Evolutionary conservation across 1,140 invertebrate species (phyloP), one percentile per base, ranked within the genome.

Genomic region (Drosophila chauvacae): DNA sequence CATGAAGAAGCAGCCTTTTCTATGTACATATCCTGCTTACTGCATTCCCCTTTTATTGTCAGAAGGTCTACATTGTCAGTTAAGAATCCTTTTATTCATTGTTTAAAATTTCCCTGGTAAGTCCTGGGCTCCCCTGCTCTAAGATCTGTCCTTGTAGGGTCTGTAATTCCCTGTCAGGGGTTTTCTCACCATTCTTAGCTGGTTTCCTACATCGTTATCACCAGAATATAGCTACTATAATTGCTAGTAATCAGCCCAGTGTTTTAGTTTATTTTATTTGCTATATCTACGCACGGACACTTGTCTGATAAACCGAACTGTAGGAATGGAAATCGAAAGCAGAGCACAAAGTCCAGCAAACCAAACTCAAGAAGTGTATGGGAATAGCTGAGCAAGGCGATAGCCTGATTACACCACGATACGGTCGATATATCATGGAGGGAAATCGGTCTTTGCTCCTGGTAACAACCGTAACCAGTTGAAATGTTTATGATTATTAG

Each of bases 261-360:
- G 41, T 41, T 70, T 50, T 28, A 41, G 30, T 60, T 11, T 56
- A 39, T 56, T 39, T 9, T 39, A 30, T 71, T 30, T 28, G 28
- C 50, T 51, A 55, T 72, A 79, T 62, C 44, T 57, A 30, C 33
- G 50, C 47, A 35, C 26, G 64, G 30, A 57, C 35, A 48, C 42
- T 47, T 71, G 35, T 58, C 41, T 50, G 28, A 60, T 74, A 61
- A 33, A 75, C 41, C 20, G 33, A 45, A 44, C 14, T 20, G 59
- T 63, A 14, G 62, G 47, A 23, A 20, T 44, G 14, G 62, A 55
- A 61, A 60, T 23, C 35, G 62, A 42, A 41, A 39, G 4, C 18
- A 35, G 26, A 48, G 35, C 81, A 37, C 74, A 77, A 81, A 85
- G 81, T 86, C 59, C 81, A 62, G 41, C 44, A 50, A 53, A 50